These are phyloP conservation scores for Harpagoxenus sublaevis DNA, from an alignment of 2,888 invertebrate species.

Conservation along the genomic window DNA sequence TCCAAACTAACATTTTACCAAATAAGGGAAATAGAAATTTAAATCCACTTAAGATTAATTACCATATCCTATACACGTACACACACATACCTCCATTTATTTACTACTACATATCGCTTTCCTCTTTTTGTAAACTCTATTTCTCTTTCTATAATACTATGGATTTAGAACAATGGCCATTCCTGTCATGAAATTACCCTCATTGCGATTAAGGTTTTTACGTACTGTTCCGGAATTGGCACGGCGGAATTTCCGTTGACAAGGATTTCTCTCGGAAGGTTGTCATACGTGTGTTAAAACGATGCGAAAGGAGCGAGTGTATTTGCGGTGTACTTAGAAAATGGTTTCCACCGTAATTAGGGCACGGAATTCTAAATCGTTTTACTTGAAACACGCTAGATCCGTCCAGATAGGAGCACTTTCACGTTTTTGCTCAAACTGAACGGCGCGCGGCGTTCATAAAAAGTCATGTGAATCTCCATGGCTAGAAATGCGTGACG, in stretches of 20 bases:
- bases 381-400: slow-evolving; percentile 24
- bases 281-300: slow-evolving; percentile 50
- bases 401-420: slow-evolving; percentile 21
- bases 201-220: slow-evolving; percentile 79
- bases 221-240: slow-evolving; percentile 58
- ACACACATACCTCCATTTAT: neutral
- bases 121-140: slow-evolving; percentile 6
- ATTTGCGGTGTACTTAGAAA: slow-evolving; percentile 35
- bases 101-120: neutral
- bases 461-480: slow-evolving; percentile 35
- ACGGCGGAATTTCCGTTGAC: slow-evolving; percentile 65
- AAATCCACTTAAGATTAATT: neutral
- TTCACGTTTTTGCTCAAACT: slow-evolving; percentile 42
- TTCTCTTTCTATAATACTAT: slow-evolving; percentile 67
- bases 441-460: slow-evolving; percentile 16
- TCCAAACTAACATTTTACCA: neutral
- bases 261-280: slow-evolving; percentile 64
- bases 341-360: slow-evolving; percentile 43
- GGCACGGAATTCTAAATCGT: slow-evolving; percentile 25
- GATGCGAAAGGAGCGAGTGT: slow-evolving; percentile 14
- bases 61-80: neutral
- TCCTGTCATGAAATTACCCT: slow-evolving; percentile 80
- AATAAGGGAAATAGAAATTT: neutral
- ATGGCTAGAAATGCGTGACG: slow-evolving; percentile 17
- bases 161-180: slow-evolving; percentile 80